Percentiles rank a stretch among this genome's conserved stretches.
Evolutionary conservation across 2,113 vertebrate genomes (phyloP).

Genomic region (Eptesicus fuscus): DNA sequence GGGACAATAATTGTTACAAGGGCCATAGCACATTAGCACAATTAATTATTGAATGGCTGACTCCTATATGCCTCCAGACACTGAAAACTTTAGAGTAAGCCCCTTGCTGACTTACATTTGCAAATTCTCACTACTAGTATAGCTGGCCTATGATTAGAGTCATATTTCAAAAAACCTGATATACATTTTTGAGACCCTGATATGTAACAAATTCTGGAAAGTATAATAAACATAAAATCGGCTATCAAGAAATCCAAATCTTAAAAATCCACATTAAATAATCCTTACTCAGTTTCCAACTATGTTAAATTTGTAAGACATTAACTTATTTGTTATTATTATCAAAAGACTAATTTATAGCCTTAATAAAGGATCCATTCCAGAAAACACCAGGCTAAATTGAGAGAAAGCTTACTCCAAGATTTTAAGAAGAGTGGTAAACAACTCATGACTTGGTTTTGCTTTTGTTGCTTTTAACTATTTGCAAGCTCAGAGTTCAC

Average conservation of each 20-base stretch:
- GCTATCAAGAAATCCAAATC: not conserved
- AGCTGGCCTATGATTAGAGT: not conserved
- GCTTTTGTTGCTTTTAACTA: not conserved
- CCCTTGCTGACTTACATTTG: not conserved
- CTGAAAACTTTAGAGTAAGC: not conserved
- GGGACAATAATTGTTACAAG: conserved; percentile 20
- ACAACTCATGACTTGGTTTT: not conserved
- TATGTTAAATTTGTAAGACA: not conserved
- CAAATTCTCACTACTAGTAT: not conserved
- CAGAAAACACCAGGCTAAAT: not conserved
- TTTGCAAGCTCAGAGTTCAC: not conserved
- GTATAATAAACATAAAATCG: not conserved
- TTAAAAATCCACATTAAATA: not conserved
- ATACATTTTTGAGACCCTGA: not conserved
- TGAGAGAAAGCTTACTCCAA: not conserved
- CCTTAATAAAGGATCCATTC: not conserved
- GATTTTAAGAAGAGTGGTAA: conserved; percentile 15
- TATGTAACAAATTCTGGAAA: not conserved
- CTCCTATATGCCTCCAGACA: conserved; percentile 50
- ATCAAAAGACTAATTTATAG: not conserved
- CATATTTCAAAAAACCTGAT: not conserved
- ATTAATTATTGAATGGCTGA: conserved; percentile 16
- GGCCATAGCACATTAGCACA: not conserved
- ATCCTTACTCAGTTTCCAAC: not conserved
- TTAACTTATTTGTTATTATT: not conserved